Conservation (phyloP, 2,797 vertebrate species). For the Psittacula derbiana region DNA sequence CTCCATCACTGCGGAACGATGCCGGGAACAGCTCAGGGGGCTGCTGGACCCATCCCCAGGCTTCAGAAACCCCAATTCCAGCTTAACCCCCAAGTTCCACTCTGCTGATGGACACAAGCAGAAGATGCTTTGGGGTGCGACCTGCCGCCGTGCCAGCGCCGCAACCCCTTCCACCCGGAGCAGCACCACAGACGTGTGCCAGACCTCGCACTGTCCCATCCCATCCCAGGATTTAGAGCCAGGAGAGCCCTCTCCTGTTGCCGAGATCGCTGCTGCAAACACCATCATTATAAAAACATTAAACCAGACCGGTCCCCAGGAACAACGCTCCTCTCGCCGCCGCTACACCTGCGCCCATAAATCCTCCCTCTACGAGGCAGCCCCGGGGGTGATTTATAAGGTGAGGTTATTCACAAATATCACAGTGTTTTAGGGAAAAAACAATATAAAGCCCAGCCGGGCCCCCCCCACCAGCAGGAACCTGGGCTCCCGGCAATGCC, state of each 20-base stretch:
- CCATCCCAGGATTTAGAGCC: neutral
- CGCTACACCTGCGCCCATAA: conserved; percentile 49
- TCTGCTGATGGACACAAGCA: neutral
- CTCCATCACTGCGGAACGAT: neutral
- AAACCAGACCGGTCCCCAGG: neutral
- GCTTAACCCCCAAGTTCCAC: neutral
- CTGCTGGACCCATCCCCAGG: too few species aligned
- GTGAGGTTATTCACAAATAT: conserved; percentile 9
- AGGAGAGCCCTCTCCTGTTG: neutral
- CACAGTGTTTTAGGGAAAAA: neutral
- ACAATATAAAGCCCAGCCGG: neutral
- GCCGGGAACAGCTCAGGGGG: neutral
- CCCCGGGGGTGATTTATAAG: conserved; percentile 9
- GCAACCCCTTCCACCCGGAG: neutral
- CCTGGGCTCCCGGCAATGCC: fast-evolving
- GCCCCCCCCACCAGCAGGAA: neutral
- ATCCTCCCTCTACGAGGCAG: conserved; percentile 12
- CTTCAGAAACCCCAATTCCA: fast-evolving
- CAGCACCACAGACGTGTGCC: fast-evolving
- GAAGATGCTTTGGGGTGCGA: fast-evolving
- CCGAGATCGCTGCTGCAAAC: neutral
- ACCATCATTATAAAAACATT: neutral
- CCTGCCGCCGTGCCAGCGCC: fast-evolving
- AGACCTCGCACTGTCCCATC: neutral
- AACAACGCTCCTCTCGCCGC: neutral